Base-by-base conservation (phyloP, 2,113 vertebrate genomes). In the Atrichornis clamosus region DNA sequence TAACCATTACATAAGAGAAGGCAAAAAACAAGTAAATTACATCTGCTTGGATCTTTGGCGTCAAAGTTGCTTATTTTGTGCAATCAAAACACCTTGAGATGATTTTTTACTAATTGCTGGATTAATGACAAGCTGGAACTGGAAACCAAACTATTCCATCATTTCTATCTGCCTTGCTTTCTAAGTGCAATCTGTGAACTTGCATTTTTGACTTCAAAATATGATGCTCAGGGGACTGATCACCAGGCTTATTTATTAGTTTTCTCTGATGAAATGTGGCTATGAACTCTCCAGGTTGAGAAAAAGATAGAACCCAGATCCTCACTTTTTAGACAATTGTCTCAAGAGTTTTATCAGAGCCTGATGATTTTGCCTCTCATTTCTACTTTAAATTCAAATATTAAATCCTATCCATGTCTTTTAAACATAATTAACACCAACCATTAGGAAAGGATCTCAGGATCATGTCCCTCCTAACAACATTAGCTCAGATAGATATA, bases 161-260 rank as follows among this genome's bases (percentile, higher is more conserved):
- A 78, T 16, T 91, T 30, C 10, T 62, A 13, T 33, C 8, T 24
- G 14, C 27, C 2, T 11, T 87, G 23, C 10, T n/a, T 21, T 70
- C 10, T 41, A 15, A 60, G 3, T 37, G 10, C 13, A 58, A 53
- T 53, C 6, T n/a, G 7, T 22, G 4, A 7, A n/a, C 12, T 84
- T 58, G 22, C 3, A 27, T 49, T 69, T 87, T 90, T 53, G 8
- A 65, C 62, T 81, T 62, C 55, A 53, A 8, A n/a, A 22, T 16
- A 62, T 7, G 0, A 0, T 77, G 15, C 17, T 84, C 12, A 69
- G 21, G 59, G 10, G 5, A 44, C 5, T 23, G 32, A 21, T 65
- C 26, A 28, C 28, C 11, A 58, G 46, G 33, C 1, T 20, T 27
- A 41, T 27, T 86, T 44, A n/a, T 67, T 52, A 58, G 7, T 28